phyloP scores from a whole-genome alignment of 2,888 invertebrate species.

The Junonia oenone region DNA sequence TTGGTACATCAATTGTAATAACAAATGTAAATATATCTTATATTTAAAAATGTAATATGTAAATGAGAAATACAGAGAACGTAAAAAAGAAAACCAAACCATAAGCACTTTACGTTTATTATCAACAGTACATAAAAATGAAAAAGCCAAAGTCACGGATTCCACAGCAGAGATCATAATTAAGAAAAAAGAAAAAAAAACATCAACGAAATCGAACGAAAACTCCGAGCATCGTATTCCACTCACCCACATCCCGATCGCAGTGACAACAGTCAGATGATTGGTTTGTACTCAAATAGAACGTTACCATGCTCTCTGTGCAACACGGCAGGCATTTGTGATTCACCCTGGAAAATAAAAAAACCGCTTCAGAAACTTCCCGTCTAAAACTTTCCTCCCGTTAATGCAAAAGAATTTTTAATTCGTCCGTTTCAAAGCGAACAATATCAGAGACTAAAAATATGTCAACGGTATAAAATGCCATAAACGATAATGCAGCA shows the following conservation, averaged over 20 bases:
- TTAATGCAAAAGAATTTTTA: conserved; percentile 25
- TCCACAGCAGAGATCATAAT: neutral
- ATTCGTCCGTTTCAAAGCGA: conserved; percentile 21
- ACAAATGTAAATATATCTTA: too few relatives aligned
- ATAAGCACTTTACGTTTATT: too few relatives aligned
- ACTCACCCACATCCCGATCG: conserved; percentile 83
- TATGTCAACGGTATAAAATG: conserved; percentile 27
- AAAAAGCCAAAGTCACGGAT: too few relatives aligned
- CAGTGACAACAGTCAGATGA: conserved; percentile 82
- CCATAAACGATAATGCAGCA: conserved; percentile 21
- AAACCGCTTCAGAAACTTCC: conserved; percentile 15
- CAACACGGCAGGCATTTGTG: conserved; percentile 89
- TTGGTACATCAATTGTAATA: too few relatives aligned
- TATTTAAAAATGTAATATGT: too few relatives aligned
- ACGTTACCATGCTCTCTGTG: conserved; percentile 69
- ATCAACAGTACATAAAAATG: too few relatives aligned
- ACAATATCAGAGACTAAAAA: conserved; percentile 24
- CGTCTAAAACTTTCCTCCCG: conserved; percentile 20
- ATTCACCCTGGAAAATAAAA: conserved; percentile 76
- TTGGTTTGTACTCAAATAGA: conserved; percentile 51
- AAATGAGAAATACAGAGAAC: too few relatives aligned
- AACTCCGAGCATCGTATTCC: neutral
- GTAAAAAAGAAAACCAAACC: too few relatives aligned
- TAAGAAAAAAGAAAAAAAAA: too few relatives aligned
- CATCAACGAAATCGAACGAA: neutral